A percentile compares a stretch with the other conserved stretches of the same genome.
Evolutionary conservation across 2,888 invertebrate species (phyloP).

Genomic region (Oegoconia quadripuncta): DNA sequence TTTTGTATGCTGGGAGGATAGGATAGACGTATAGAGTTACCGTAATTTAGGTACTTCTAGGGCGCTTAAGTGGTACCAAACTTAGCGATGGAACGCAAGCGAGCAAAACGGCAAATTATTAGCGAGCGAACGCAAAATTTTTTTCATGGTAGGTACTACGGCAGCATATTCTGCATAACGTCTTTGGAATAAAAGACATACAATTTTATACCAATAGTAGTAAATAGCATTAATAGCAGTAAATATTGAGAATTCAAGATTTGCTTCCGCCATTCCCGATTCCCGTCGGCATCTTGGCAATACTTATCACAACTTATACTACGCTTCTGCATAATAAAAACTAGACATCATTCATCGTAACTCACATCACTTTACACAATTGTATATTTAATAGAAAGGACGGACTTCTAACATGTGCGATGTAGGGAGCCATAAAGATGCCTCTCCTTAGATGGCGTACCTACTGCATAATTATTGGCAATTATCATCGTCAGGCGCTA

Average conservation of each 20-base stretch:
- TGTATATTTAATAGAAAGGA: neutral
- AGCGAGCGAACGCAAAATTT: no score
- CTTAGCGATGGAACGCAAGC: no score
- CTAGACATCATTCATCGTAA: no score
- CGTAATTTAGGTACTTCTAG: no score
- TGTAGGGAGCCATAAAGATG: slow-evolving; percentile 31
- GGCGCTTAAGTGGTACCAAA: no score
- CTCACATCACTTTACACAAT: no score
- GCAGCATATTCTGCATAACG: neutral
- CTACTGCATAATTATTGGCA: slow-evolving; percentile 46
- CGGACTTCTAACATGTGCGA: neutral
- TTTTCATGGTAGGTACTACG: no score
- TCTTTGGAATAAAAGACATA: neutral
- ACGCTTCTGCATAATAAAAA: neutral
- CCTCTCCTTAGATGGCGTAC: slow-evolving; percentile 38
- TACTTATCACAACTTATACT: neutral
- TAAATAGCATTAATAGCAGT: no score
- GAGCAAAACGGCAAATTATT: no score
- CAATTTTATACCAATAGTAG: neutral
- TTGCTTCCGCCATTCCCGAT: neutral
- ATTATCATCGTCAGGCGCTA: slow-evolving; percentile 43
- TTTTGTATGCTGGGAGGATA: no score
- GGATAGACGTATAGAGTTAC: no score
- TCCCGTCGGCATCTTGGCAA: neutral
- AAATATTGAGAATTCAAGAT: no score